These are phyloP conservation scores for Lapara coniferarum DNA, from an alignment of 2,888 invertebrate genomes.

Conservation along the genomic window DNA sequence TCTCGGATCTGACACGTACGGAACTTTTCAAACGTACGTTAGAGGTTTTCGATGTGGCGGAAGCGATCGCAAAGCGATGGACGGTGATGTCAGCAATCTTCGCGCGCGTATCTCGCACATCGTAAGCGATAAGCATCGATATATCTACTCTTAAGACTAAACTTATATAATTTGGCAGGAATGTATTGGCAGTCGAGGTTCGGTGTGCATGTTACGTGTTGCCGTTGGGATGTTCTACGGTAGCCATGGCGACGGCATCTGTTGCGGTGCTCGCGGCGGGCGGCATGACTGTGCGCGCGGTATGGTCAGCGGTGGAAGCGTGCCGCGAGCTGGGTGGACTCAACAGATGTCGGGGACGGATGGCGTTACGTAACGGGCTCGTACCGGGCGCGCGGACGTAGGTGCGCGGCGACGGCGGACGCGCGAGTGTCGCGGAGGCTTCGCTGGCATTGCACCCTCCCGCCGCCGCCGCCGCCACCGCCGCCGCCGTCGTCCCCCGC, in stretches of 20 bases:
- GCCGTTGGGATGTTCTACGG: conserved; percentile 54
- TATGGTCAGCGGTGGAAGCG: conserved; percentile 75
- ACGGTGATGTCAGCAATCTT: conserved; percentile 60
- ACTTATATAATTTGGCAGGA: conserved; percentile 62
- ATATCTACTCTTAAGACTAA: conserved; percentile 57
- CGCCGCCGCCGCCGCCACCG: conserved; percentile 46
- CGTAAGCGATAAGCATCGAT: conserved; percentile 65
- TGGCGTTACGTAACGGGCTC: conserved; percentile 69
- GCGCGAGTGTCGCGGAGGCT: conserved; percentile 72
- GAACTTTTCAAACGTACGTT: conserved; percentile 32
- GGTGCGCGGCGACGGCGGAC: conserved; percentile 62
- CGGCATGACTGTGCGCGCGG: conserved; percentile 66
- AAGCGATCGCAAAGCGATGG: conserved; percentile 65
- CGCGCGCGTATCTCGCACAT: conserved; percentile 37
- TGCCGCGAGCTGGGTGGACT: conserved; percentile 67
- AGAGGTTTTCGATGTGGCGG: conserved; percentile 35
- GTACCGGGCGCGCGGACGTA: conserved; percentile 65
- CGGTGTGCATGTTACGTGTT: conserved; percentile 61
- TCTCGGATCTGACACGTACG: conserved; percentile 46
- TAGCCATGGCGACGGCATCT: conserved; percentile 57
- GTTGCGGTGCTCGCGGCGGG: conserved; percentile 50
- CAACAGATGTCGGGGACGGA: conserved; percentile 75
- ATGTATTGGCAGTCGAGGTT: conserved; percentile 58
- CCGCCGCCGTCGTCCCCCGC: conserved; percentile 41
- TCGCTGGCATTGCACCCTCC: conserved; percentile 35